phyloP scores from a whole-genome alignment of 2,888 invertebrate species.

The Sthenelais limicola region DNA sequence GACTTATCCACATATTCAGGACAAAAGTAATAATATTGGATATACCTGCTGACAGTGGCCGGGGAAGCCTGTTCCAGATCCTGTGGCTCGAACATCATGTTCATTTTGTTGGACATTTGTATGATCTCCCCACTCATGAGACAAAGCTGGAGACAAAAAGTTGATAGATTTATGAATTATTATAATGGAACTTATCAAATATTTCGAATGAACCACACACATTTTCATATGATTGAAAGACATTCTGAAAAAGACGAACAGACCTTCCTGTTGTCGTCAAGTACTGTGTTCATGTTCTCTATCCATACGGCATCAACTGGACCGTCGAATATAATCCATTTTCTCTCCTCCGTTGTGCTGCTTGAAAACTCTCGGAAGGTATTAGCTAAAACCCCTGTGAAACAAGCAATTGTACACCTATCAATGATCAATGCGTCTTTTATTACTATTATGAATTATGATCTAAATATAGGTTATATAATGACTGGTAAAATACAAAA shows the following conservation, averaged over 20 bases:
- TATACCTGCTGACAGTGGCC: constrained; percentile 70
- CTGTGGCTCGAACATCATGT: constrained; percentile 72
- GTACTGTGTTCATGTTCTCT: constrained; percentile 73
- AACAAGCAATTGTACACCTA: background rate
- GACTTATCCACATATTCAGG: too few relatives aligned
- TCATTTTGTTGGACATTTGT: constrained; percentile 71
- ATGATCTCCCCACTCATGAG: constrained; percentile 73
- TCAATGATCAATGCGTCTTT: too few relatives aligned
- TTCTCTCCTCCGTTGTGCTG: constrained; percentile 64
- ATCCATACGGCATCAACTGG: constrained; percentile 73
- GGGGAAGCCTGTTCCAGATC: constrained; percentile 72
- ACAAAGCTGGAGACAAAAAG: constrained; percentile 62
- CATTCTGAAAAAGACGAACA: background rate
- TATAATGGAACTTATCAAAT: background rate
- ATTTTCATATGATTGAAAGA: background rate
- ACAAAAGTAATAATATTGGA: too few relatives aligned
- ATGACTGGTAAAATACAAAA: too few relatives aligned
- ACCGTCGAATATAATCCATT: constrained; percentile 73
- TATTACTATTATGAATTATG: too few relatives aligned
- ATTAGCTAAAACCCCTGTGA: constrained; percentile 69
- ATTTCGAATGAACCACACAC: background rate
- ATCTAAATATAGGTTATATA: too few relatives aligned
- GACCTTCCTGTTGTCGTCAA: constrained; percentile 72
- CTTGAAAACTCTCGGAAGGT: constrained; percentile 71
- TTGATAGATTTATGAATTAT: background rate